Evolutionary conservation across 37 sponge, comb jelly and placozoan species (phyloP).

Genomic region (Chondrilla cf. caribensis): DNA sequence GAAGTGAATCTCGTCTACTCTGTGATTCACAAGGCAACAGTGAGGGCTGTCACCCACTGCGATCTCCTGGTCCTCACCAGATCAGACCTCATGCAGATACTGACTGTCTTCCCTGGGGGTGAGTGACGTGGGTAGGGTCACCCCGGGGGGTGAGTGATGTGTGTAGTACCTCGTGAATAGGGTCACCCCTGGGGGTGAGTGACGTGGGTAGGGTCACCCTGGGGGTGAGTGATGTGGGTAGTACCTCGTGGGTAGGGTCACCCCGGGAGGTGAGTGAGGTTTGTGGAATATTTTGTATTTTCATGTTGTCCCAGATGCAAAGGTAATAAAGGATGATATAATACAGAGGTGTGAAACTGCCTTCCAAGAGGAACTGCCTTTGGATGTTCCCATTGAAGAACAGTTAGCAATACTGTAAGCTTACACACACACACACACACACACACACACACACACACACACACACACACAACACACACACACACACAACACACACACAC

Average conservation of each 20-base stretch:
- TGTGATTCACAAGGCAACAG: constrained; percentile 12
- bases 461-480: too few relatives aligned
- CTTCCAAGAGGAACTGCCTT: background rate
- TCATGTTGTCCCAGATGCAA: constrained; percentile 2
- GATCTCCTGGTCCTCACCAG: constrained; percentile 47
- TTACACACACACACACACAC: too few relatives aligned
- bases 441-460: too few relatives aligned
- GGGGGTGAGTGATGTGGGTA: too few relatives aligned
- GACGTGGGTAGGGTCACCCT: too few relatives aligned
- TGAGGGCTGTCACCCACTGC: constrained; percentile 68
- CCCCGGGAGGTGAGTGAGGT: too few relatives aligned
- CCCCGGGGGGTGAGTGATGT: too few relatives aligned
- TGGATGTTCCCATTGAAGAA: background rate
- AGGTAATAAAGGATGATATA: constrained; percentile 34
- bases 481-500: too few relatives aligned
- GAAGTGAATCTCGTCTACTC: constrained; percentile 53
- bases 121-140: background rate
- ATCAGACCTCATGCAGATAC: constrained; percentile 25
- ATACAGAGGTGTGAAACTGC: constrained; percentile 31
- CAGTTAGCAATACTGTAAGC: background rate
- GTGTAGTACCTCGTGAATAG: too few relatives aligned
- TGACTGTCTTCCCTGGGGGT: constrained; percentile 36
- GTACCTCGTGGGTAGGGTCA: too few relatives aligned
- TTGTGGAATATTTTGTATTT: too few relatives aligned
- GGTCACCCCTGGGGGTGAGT: too few relatives aligned